phyloP scores from a whole-genome alignment of 2,797 vertebrate genomes.

The Falco rusticolus region DNA sequence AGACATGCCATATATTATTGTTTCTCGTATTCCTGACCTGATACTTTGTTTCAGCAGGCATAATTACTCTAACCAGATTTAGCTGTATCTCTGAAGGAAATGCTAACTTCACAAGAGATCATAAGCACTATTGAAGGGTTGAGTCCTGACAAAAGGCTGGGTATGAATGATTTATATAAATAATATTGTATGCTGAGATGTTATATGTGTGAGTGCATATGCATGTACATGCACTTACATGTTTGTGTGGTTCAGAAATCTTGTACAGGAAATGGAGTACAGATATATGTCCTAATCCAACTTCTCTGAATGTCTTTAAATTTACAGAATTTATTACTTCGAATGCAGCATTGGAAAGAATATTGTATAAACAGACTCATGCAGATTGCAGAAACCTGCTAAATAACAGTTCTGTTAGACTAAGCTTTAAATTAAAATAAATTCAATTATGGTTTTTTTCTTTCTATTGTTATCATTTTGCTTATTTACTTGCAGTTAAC shows the following conservation, averaged over 20 bases:
- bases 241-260: not conserved
- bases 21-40: not conserved
- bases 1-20: not conserved
- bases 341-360: not conserved
- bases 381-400: not conserved
- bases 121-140: not conserved
- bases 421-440: not conserved
- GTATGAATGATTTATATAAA: not conserved
- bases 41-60: not conserved
- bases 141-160: not conserved
- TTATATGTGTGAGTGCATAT: rapidly evolving
- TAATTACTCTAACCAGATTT: not conserved
- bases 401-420: not conserved
- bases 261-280: not conserved
- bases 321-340: not conserved
- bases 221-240: rapidly evolving
- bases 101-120: not conserved
- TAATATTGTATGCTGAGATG: not conserved
- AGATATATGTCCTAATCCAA: not conserved
- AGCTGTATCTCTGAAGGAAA: not conserved
- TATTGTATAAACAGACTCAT: not conserved
- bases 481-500: not conserved
- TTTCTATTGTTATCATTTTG: not conserved
- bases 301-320: not conserved
- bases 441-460: not conserved